These are phyloP conservation scores for Dynastes grantii DNA, from an alignment of 2,888 invertebrate genomes.

Conservation along the genomic window DNA sequence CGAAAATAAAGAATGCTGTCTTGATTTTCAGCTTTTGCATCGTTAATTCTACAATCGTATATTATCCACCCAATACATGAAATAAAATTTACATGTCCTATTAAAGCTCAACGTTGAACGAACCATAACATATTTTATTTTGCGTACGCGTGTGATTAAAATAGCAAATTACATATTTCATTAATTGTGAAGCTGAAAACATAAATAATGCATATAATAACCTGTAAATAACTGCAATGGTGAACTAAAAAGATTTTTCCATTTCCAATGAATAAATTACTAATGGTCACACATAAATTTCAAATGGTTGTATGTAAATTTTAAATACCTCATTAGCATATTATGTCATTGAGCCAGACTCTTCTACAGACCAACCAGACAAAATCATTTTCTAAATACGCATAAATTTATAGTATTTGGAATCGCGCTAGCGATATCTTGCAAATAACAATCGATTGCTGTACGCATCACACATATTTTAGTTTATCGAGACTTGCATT, in stretches of 20 bases:
- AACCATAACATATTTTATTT: background rate
- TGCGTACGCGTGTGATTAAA: background rate
- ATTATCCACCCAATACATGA: background rate
- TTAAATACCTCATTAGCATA: conserved; percentile 25
- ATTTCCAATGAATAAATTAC: conserved; percentile 16
- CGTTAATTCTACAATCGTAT: background rate
- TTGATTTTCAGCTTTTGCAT: background rate
- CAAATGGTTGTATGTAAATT: conserved; percentile 10
- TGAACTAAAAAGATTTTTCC: conserved; percentile 17
- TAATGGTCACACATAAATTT: background rate
- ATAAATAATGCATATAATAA: conserved; percentile 26
- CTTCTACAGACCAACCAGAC: background rate
- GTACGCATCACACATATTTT: too few species aligned
- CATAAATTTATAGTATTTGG: background rate
- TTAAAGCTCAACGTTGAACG: background rate
- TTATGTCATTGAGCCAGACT: conserved; percentile 18
- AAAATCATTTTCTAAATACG: background rate
- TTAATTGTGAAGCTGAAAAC: conserved; percentile 15
- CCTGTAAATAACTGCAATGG: background rate
- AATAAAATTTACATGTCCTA: conserved; percentile 17
- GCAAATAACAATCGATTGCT: too few species aligned
- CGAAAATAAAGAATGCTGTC: background rate
- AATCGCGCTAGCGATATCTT: background rate
- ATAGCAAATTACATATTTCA: conserved; percentile 20
- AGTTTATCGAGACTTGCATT: too few species aligned